Evolutionary conservation across 2,113 vertebrate genomes (phyloP), one percentile per base, ranked within the genome.

Genomic region (Chrysochloris asiatica): DNA sequence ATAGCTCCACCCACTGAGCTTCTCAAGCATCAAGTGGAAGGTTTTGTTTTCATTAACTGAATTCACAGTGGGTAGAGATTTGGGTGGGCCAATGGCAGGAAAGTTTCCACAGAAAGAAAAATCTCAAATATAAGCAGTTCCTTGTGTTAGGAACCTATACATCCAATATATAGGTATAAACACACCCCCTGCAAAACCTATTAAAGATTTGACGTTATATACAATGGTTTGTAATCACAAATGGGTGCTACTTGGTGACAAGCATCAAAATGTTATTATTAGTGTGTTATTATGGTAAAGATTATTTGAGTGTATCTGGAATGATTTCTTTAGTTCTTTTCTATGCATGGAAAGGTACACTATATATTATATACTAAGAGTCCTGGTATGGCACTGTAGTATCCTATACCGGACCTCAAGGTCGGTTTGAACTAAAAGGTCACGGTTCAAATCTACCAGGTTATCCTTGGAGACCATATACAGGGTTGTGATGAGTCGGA

Each of bases 31-130:
- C 36, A 47, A 82, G 82, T 45, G 84, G 86, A 91, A 79, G 92
- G 52, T 83, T 95, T 93, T 95, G 93, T 95, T 97, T 95, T 96
- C 83, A 91, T 89, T 91, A 95, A 94, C 88, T 90, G 52, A 94
- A 59, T 78, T 95, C 94, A 89, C 91, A 94, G 95, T 91, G 93
- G 90, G 89, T 93, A 91, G 91, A 88, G 90, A 90, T 95, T 91
- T 92, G 47, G 73, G 82, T 8, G 0, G 19, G 22, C 85, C 63
- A 33, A 85, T 73, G 84, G 63, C 87, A 79, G 28, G 33, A 83
- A 80, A 72, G n/a, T 7, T 71, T 91, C 82, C 41, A 91, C 22
- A 82, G 56, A 92, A 75, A 91, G 47, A 16, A 48, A 75, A 89
- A 83, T 86, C n/a, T 85, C 61, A 79, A 91, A 65, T 87, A 85